Evolutionary conservation across 2,888 invertebrate genomes (phyloP).

Genomic region (Cosmorhoe ocellata): DNA sequence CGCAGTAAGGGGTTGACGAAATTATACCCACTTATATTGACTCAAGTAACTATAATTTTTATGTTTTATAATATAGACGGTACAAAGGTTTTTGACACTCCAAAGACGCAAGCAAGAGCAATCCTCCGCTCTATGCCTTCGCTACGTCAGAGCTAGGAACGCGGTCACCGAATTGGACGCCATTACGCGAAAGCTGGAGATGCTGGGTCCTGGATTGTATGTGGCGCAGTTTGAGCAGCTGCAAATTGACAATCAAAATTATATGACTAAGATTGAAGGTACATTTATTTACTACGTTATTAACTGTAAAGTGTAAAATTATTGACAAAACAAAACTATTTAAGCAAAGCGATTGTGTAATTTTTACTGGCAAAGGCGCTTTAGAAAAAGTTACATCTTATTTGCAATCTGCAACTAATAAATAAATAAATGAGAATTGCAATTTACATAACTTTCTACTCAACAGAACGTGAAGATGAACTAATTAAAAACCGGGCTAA

Average conservation of each 20-base stretch:
- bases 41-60: too few relatives aligned
- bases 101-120: constrained; percentile 68
- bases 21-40: too few relatives aligned
- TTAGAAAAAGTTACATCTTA: too few relatives aligned
- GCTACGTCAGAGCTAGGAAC: constrained; percentile 69
- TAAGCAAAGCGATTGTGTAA: too few relatives aligned
- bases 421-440: too few relatives aligned
- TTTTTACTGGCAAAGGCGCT: too few relatives aligned
- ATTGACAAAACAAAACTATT: too few relatives aligned
- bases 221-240: constrained; percentile 74
- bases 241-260: constrained; percentile 67
- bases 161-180: constrained; percentile 66
- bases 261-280: constrained; percentile 73
- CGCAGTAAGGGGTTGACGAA: too few relatives aligned
- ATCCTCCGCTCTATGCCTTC: constrained; percentile 60
- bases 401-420: too few relatives aligned
- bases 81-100: constrained; percentile 60
- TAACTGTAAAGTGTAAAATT: too few relatives aligned
- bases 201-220: constrained; percentile 68
- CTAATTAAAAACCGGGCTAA: constrained; percentile 68
- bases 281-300: too few relatives aligned
- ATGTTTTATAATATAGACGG: constrained; percentile 47
- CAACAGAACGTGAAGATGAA: constrained; percentile 71
- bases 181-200: constrained; percentile 64
- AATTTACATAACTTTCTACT: not conserved